Evolutionary conservation across 2,888 invertebrate species (phyloP), one percentile per base, ranked within the genome.

Genomic region (Xylota segnis): DNA sequence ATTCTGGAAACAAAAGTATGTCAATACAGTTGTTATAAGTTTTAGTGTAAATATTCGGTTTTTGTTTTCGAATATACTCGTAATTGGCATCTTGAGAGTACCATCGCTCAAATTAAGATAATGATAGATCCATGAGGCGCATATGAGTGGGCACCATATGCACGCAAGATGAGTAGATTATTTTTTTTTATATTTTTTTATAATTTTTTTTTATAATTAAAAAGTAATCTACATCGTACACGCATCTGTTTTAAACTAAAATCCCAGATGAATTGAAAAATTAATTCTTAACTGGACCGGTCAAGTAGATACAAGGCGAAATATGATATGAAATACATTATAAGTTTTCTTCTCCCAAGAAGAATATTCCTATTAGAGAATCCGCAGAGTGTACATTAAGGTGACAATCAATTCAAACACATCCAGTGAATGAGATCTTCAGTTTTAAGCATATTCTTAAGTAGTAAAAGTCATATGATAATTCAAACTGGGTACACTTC

Each of bases 121-220:
- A n/a, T 43, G 43, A 14, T n/a, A 5, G 43, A 43, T 6, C 14
- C 14, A 43, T 43, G 5, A 14, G n/a, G 14, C 40, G 40, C 43
- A 43, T 43, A 43, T 2, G 14, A 43, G 14, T n/a, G 43, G 43
- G n/a, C 14, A 14, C 43, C 43, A 43, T 43, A 43, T 43, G 43
- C 43, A 43, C 43, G 43, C 43, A 43, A 43, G n/a, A 14, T 14
- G 43, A 43, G 43, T 40, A 43, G 43, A 43, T 43, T 40, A 14
- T 43, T 43, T 43, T n/a, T n/a, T n/a, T n/a, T n/a, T n/a, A n/a
- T n/a, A n/a, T n/a, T n/a, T n/a, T n/a, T n/a, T n/a, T n/a, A n/a
- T n/a, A n/a, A n/a, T n/a, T n/a, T n/a, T n/a, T n/a, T n/a, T n/a
- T 43, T 1, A 2, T 14, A 43, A 43, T 43, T 43, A n/a, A 43